These are phyloP conservation scores for Siphamia tubifer DNA, from an alignment of 2,113 vertebrate species.

Conservation along the genomic window DNA sequence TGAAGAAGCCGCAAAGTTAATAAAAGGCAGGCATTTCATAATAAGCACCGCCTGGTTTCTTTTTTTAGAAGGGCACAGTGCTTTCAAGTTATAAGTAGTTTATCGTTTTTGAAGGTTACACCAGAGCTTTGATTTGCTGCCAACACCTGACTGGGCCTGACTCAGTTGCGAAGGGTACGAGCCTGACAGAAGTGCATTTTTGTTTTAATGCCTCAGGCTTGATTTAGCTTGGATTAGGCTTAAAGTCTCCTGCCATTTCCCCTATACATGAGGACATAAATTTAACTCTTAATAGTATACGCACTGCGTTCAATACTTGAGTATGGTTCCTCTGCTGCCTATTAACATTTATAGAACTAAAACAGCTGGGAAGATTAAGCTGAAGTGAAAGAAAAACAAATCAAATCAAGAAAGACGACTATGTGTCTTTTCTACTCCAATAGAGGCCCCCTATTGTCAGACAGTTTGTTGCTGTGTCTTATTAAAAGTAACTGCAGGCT, in stretches of 20 bases:
- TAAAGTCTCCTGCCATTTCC: not conserved
- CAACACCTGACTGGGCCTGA: slow-evolving; percentile 41
- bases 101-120: not conserved
- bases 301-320: not conserved
- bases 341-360: not conserved
- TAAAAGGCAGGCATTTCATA: slow-evolving; percentile 29
- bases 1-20: slow-evolving; percentile 18
- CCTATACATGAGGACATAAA: slow-evolving; percentile 19
- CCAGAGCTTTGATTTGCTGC: slow-evolving; percentile 35
- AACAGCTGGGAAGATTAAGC: not conserved
- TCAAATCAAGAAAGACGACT: not conserved
- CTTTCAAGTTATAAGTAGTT: slow-evolving; percentile 20
- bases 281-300: not conserved
- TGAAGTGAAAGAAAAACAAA: not conserved
- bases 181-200: slow-evolving; percentile 13
- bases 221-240: not conserved
- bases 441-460: too few relatives aligned
- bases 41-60: not conserved
- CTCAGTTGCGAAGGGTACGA: not conserved
- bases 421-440: too few relatives aligned
- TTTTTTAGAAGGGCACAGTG: not conserved
- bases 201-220: slow-evolving; percentile 8
- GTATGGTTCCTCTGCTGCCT: not conserved
- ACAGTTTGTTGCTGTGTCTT: not conserved
- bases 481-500: not conserved